These are phyloP conservation scores for Agriopis leucophaearia DNA, from an alignment of 2,888 invertebrate species.

Conservation along the genomic window DNA sequence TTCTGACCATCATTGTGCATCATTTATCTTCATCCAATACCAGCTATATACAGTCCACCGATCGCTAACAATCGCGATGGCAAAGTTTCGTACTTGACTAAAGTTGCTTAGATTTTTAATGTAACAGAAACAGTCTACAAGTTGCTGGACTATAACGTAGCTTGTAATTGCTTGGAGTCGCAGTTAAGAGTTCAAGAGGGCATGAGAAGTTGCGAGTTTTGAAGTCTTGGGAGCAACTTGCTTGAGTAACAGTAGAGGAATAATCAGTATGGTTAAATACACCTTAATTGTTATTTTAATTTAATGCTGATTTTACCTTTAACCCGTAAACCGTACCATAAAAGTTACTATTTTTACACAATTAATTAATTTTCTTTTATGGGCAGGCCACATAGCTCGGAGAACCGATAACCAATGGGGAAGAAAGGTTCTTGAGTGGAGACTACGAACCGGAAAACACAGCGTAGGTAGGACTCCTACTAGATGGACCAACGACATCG, in stretches of 20 bases:
- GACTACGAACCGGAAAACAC: no score
- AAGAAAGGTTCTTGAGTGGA: no score
- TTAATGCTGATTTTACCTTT: not conserved
- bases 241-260: constrained; percentile 2
- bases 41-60: no score
- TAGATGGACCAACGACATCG: no score
- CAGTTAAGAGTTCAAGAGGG: constrained; percentile 76
- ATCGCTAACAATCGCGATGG: not conserved
- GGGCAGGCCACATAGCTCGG: no score
- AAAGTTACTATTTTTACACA: no score
- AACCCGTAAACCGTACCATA: not conserved
- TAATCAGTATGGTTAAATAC: constrained; percentile 10
- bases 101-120: constrained; percentile 27
- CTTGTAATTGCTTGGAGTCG: constrained; percentile 75
- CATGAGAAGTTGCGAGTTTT: constrained; percentile 69
- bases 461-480: no score
- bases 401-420: no score
- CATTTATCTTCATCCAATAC: no score
- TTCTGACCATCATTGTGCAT: no score
- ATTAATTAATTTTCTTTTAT: no score
- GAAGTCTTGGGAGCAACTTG: constrained; percentile 38
- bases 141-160: constrained; percentile 49
- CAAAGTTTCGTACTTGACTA: constrained; percentile 8
- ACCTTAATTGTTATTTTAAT: no score
- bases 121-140: constrained; percentile 44